Percentiles rank a stretch among this genome's conserved stretches.
phyloP scores from a whole-genome alignment of 2,113 vertebrate species.

The Nerophis lumbriciformis region DNA sequence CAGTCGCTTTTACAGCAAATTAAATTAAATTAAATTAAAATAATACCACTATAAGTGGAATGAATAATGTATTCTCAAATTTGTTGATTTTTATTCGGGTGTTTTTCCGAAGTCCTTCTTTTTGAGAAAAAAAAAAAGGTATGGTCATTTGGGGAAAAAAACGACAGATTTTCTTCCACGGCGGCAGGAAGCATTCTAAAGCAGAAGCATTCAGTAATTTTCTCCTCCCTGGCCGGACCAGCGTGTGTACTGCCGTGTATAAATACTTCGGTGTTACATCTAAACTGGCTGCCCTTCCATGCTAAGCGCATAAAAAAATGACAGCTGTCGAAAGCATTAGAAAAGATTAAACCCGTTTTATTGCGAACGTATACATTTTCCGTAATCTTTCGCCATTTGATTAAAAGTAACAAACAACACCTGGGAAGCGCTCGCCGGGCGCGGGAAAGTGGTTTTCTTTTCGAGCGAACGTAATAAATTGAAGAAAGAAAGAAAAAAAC shows the following conservation, averaged over 20 bases:
- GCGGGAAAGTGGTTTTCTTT: constrained; percentile 12
- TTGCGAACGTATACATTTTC: constrained; percentile 39
- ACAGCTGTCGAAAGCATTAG: constrained; percentile 62
- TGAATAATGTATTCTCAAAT: no score
- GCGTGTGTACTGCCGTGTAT: background rate
- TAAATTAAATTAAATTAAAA: no score
- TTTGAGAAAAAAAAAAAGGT: no score
- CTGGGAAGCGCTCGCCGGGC: constrained; percentile 12
- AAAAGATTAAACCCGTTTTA: constrained; percentile 51
- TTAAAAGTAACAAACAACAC: constrained; percentile 45
- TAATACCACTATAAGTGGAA: no score
- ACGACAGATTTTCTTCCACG: no score
- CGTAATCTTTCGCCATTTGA: constrained; percentile 46
- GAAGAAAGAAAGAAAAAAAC: no score
- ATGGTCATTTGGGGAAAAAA: no score
- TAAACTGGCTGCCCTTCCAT: constrained; percentile 40
- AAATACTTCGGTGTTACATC: constrained; percentile 9
- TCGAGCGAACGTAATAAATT: background rate
- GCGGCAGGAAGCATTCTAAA: no score
- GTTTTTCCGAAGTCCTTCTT: no score
- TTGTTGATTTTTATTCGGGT: no score
- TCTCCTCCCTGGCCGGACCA: background rate
- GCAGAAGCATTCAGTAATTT: no score
- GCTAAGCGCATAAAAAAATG: constrained; percentile 49
- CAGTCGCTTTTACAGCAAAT: no score